Evolutionary conservation across 2,797 vertebrate genomes (phyloP).

Genomic region (Sciurus carolinensis): DNA sequence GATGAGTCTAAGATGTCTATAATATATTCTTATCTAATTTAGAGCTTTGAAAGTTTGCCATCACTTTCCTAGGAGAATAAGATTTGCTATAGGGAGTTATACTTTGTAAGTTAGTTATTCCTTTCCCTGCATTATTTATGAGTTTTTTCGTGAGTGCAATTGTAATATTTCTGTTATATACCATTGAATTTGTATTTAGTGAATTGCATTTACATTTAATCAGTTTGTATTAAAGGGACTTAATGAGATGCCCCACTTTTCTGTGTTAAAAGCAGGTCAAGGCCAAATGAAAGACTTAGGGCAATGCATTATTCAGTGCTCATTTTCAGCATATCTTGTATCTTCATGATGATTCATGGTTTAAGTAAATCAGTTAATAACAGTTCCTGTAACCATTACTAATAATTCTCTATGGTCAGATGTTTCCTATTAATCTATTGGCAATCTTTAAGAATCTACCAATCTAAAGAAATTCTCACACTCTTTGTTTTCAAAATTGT

Average conservation of each 20-base stretch:
- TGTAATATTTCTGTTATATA: constrained; percentile 61
- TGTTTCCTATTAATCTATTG: constrained; percentile 13
- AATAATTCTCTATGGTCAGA: constrained; percentile 34
- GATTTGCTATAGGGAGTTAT: constrained; percentile 15
- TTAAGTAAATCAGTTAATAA: constrained; percentile 64
- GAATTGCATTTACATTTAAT: constrained; percentile 72
- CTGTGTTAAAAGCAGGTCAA: constrained; percentile 69
- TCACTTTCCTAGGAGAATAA: constrained; percentile 28
- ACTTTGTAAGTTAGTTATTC: constrained; percentile 6
- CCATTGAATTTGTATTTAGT: constrained; percentile 68
- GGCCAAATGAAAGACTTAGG: not conserved
- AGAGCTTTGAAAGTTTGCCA: constrained; percentile 24
- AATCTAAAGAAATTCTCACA: not conserved
- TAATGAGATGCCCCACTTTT: constrained; percentile 56
- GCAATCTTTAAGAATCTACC: not conserved
- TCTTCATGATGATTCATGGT: constrained; percentile 55
- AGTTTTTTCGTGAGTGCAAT: constrained; percentile 56
- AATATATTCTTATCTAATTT: constrained; percentile 26
- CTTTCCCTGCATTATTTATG: constrained; percentile 68
- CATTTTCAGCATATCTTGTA: constrained; percentile 29
- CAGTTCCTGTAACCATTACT: constrained; percentile 14
- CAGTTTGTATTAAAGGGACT: constrained; percentile 57
- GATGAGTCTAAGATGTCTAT: not conserved
- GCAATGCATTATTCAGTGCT: constrained; percentile 8
- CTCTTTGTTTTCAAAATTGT: not conserved